phyloP scores from a whole-genome alignment of 2,113 vertebrate genomes.

The Apteryx owenii region DNA sequence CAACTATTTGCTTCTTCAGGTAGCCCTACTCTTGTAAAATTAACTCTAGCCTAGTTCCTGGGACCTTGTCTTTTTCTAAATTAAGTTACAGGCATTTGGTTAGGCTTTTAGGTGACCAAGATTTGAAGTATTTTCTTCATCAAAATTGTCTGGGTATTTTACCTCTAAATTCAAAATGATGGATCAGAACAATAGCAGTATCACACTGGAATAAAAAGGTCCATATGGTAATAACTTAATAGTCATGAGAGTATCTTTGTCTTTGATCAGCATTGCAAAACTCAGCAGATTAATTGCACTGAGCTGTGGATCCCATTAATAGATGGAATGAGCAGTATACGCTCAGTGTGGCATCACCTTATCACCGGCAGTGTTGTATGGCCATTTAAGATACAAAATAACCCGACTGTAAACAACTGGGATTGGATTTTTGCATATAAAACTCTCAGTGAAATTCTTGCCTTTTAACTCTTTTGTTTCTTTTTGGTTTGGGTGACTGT shows the following conservation, averaged over 20 bases:
- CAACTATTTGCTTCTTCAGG: not conserved
- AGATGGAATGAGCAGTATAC: not conserved
- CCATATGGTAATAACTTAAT: not conserved
- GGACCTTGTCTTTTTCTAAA: not conserved
- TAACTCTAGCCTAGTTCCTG: not conserved
- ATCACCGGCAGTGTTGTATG: not conserved
- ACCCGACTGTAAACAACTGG: not conserved
- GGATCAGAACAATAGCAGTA: not conserved
- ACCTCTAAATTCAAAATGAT: not conserved
- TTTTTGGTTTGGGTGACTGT: not conserved
- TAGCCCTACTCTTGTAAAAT: not conserved
- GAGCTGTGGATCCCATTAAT: not conserved
- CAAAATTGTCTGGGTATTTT: not conserved
- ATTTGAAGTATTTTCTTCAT: not conserved
- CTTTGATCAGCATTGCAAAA: not conserved
- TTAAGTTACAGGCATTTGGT: not conserved
- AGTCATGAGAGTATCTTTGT: not conserved
- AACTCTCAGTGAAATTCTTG: not conserved
- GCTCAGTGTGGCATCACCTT: not conserved
- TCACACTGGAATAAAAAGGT: not conserved
- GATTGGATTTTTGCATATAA: not conserved
- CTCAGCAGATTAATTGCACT: not conserved
- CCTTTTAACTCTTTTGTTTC: not conserved
- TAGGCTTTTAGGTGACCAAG: not conserved
- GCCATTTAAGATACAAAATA: not conserved